Evolutionary conservation across 2,797 vertebrate species (phyloP), one percentile per base, ranked within the genome.

Genomic region (Alcedo atthis): DNA sequence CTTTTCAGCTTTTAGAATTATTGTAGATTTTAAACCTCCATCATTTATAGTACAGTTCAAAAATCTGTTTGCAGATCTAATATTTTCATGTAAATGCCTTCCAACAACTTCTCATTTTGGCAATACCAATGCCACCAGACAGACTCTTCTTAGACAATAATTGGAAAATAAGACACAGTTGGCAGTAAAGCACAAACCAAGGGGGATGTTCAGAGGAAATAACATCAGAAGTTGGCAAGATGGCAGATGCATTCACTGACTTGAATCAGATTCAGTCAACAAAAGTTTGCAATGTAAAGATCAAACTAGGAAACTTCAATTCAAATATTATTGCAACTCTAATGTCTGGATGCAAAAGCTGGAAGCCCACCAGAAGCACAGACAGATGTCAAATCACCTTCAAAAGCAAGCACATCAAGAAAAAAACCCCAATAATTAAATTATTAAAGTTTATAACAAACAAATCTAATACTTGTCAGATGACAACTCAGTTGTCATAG

Each of bases 141-240:
- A 86, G 78, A 82, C 58, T 55, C 73, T 71, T 81, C 64, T 61
- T 74, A 82, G 75, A 78, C 62, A 94, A 76, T 66, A 85, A 93
- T 6, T 92, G 79, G 79, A 87, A 96, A 94, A 81, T 67, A 94
- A 93, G 81, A 81, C 51, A 89, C 9, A 81, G 40, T 59, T 94
- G 88, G 90, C 87, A 94, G 76, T 42, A 40, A 84, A 67, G 51
- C 33, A 51, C 43, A 94, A 94, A 90, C 76, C 86, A 94, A 59
- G 81, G 58, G 66, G 51, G 69, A 87, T 76, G 63, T 54, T 91
- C 90, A 83, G 81, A 89, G 81, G 66, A 96, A 92, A 78, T 76
- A 94, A 67, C 63, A 90, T 70, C 90, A 93, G 55, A 81, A 92
- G 35, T n/a, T 94, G 92, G 79, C 79, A 94, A 81, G 24, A 55